A percentile compares a stretch with the other conserved stretches of the same genome.
These are phyloP conservation scores for Synodontis membranacea DNA, from an alignment of 2,113 vertebrate species.

Conservation along the genomic window DNA sequence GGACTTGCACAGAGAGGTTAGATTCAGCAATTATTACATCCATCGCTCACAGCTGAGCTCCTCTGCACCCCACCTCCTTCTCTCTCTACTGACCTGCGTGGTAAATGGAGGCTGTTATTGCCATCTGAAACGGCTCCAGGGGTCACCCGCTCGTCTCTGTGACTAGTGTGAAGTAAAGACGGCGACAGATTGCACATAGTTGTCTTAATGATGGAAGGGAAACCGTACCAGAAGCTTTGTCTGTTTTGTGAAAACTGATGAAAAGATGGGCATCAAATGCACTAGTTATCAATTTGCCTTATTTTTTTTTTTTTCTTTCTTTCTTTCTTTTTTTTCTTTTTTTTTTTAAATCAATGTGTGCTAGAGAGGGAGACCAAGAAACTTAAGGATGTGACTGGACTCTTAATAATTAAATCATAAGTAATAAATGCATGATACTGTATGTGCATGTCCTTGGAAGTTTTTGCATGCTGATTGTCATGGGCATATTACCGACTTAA, in stretches of 20 bases:
- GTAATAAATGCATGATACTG: neutral
- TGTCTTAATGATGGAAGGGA: neutral
- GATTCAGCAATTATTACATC: conserved; percentile 31
- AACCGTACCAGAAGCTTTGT: neutral
- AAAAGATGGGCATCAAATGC: conserved; percentile 30
- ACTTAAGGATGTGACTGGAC: neutral
- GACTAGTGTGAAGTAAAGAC: conserved; percentile 3
- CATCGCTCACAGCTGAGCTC: conserved; percentile 39
- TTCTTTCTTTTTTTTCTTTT: neutral
- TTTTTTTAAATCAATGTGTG: neutral
- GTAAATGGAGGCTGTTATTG: conserved; percentile 33
- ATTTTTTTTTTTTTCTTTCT: neutral
- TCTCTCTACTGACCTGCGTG: neutral
- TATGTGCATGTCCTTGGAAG: neutral
- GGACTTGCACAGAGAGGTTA: conserved; percentile 6
- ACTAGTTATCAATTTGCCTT: neutral
- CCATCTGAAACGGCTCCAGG: neutral
- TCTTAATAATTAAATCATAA: neutral
- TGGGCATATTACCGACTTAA: neutral
- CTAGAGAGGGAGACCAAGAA: neutral
- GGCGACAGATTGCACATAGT: neutral
- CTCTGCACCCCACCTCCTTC: neutral
- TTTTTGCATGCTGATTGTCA: neutral
- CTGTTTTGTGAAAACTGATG: neutral
- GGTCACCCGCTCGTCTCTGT: conserved; percentile 3